phyloP scores from a whole-genome alignment of 2,888 invertebrate genomes.

The Siphonodentalium dalli region DNA sequence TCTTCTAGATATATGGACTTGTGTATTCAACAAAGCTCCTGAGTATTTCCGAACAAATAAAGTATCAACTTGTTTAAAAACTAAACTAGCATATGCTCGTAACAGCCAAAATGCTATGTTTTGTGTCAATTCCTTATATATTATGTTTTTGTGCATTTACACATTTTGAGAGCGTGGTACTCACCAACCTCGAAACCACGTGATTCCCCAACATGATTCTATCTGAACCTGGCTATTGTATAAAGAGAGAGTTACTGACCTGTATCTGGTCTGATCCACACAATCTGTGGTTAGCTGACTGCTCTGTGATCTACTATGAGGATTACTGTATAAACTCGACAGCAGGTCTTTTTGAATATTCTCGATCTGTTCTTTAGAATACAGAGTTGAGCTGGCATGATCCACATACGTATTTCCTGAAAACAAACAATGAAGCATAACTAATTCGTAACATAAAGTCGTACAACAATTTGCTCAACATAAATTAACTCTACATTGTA shows the following conservation, averaged over 20 bases:
- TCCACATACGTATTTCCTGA: conserved; percentile 75
- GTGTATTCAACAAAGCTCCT: too few relatives aligned
- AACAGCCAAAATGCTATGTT: too few relatives aligned
- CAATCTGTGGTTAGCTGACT: conserved; percentile 83
- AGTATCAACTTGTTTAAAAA: too few relatives aligned
- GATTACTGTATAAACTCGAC: conserved; percentile 85
- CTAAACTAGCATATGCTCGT: too few relatives aligned
- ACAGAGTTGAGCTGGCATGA: conserved; percentile 86
- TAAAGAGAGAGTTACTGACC: conserved; percentile 66
- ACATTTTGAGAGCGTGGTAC: not conserved
- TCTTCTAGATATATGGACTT: too few relatives aligned
- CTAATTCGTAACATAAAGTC: too few relatives aligned
- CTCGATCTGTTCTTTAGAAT: conserved; percentile 78
- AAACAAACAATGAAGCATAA: conserved; percentile 6
- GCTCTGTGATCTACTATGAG: conserved; percentile 78
- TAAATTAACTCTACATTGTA: too few relatives aligned
- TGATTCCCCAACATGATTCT: not conserved
- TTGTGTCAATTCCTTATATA: too few relatives aligned
- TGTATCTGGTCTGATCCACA: conserved; percentile 82
- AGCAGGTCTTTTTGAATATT: conserved; percentile 73
- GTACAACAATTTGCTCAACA: too few relatives aligned
- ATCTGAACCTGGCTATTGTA: not conserved
- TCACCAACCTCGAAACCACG: not conserved
- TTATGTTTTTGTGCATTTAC: not conserved
- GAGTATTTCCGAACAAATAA: too few relatives aligned